phyloP scores from a whole-genome alignment of 1,140 invertebrate genomes.

The Gryllus bimaculatus region DNA sequence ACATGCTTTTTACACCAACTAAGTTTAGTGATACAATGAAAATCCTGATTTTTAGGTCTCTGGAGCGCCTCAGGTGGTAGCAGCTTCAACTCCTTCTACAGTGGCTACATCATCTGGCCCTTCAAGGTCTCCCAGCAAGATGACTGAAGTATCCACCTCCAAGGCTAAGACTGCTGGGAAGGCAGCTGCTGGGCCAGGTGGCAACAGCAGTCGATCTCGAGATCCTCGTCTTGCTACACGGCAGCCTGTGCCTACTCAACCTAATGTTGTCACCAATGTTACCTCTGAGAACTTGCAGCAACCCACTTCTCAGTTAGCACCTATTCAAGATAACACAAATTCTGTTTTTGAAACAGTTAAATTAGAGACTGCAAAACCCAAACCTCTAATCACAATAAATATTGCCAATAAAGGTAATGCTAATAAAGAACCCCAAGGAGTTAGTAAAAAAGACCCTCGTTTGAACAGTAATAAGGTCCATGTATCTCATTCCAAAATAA shows the following conservation, averaged over 20 bases:
- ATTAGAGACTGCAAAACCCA: constrained; percentile 24
- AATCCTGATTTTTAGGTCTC: not conserved
- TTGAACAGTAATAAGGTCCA: constrained; percentile 26
- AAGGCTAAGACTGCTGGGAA: not conserved
- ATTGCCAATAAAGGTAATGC: constrained; percentile 17
- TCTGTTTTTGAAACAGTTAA: constrained; percentile 17
- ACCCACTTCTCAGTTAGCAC: not conserved
- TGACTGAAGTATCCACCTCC: not conserved
- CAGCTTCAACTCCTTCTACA: constrained; percentile 3
- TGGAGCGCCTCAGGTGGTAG: not conserved
- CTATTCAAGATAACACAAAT: not conserved
- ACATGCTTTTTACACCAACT: no score
- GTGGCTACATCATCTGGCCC: not conserved
- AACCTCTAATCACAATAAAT: constrained; percentile 23
- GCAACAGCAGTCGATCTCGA: constrained; percentile 10
- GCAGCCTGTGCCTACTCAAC: not conserved
- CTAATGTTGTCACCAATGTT: not conserved
- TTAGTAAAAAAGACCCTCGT: constrained; percentile 29
- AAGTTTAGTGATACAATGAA: not conserved
- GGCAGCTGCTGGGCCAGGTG: not conserved
- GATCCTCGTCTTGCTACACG: constrained; percentile 20
- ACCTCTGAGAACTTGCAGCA: constrained; percentile 12
- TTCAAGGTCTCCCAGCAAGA: not conserved
- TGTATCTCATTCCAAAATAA: not conserved
- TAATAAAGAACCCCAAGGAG: constrained; percentile 20